Evolutionary conservation across 2,113 vertebrate species (phyloP).

Genomic region (Ceratotherium simum): DNA sequence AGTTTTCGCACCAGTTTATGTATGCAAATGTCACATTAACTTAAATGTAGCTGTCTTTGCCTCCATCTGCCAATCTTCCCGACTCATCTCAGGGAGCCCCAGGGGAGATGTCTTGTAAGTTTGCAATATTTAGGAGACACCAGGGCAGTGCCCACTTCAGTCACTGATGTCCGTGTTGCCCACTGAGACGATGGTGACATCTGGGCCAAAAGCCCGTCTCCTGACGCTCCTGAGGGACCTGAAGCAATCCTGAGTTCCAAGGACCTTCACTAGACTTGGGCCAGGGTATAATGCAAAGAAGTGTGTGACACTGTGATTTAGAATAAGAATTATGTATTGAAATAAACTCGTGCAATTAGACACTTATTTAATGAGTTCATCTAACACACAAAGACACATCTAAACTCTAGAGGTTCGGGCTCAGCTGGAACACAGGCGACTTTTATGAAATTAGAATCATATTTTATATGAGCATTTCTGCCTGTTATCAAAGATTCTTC

Average conservation of each 20-base stretch:
- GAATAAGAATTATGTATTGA: background rate
- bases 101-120: too few relatives aligned
- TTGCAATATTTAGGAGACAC: background rate
- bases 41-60: background rate
- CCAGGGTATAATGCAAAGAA: fast-evolving
- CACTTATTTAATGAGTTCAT: background rate
- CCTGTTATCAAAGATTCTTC: background rate
- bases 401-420: background rate
- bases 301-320: background rate
- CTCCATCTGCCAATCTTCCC: background rate
- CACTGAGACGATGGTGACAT: background rate
- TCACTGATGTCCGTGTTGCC: background rate
- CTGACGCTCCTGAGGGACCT: background rate
- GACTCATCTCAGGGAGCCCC: background rate
- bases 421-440: background rate
- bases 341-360: background rate
- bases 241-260: background rate
- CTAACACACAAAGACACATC: background rate
- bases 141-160: background rate
- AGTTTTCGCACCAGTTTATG: background rate
- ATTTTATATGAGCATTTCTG: background rate
- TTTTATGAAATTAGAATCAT: background rate
- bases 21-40: background rate
- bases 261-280: background rate
- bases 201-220: background rate